Evolutionary conservation across 2,113 vertebrate species (phyloP).

Genomic region (Pelodiscus sinensis): DNA sequence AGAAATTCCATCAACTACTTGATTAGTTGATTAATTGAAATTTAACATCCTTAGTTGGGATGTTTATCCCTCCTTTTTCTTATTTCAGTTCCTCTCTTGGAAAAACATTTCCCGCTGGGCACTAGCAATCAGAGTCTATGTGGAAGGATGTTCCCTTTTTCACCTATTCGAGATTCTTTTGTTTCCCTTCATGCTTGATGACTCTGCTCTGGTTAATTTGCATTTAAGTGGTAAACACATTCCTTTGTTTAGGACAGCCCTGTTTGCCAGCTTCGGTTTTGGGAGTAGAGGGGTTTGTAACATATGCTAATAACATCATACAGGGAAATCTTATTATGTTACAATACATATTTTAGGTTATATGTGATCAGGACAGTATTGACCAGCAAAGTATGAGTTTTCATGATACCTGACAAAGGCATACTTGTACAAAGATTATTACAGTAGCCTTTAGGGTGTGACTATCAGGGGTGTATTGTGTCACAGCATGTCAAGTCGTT

Average conservation of each 20-base stretch:
- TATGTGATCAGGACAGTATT: neutral
- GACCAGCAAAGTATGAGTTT: neutral
- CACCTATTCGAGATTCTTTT: neutral
- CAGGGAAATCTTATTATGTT: neutral
- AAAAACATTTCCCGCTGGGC: neutral
- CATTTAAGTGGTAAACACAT: neutral
- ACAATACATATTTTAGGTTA: neutral
- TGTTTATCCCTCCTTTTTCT: neutral
- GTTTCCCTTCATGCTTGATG: neutral
- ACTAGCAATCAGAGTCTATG: neutral
- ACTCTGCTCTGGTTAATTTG: neutral
- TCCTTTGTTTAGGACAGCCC: neutral
- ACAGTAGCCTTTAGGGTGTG: neutral
- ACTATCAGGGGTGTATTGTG: neutral
- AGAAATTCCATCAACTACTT: too few species aligned
- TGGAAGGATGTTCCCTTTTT: neutral
- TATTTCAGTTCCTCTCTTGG: neutral
- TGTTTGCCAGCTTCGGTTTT: neutral
- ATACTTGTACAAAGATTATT: neutral
- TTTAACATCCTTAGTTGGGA: too few species aligned
- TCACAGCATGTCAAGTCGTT: neutral
- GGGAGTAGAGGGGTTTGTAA: neutral
- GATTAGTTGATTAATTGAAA: too few species aligned
- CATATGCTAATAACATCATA: neutral
- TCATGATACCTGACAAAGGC: neutral